A percentile compares a stretch with the other conserved stretches of the same genome.
Evolutionary conservation across 2,113 vertebrate species (phyloP).

Genomic region (Oceanites oceanicus): DNA sequence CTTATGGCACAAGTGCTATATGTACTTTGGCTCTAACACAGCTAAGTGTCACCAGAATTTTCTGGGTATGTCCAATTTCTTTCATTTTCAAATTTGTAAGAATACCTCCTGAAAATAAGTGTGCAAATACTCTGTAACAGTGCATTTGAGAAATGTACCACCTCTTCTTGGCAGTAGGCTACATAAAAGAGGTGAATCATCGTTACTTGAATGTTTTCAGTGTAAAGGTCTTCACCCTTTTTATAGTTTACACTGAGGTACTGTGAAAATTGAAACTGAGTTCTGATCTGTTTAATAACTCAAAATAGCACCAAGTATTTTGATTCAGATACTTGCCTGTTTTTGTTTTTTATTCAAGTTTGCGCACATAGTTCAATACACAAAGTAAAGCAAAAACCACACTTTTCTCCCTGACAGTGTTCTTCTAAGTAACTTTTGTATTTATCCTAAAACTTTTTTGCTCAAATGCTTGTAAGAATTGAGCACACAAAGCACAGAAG

Average conservation of each 20-base stretch:
- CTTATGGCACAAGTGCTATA: not conserved
- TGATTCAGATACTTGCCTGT: not conserved
- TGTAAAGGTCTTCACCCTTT: not conserved
- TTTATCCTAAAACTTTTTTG: not conserved
- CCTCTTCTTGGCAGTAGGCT: not conserved
- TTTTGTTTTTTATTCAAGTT: not conserved
- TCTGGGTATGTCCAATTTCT: not conserved
- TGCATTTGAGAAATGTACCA: not conserved
- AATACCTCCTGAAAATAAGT: not conserved
- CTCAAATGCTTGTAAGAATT: not conserved
- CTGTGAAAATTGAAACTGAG: not conserved
- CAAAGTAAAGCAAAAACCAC: not conserved
- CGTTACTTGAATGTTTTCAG: not conserved
- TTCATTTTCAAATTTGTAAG: not conserved
- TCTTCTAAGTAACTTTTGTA: not conserved
- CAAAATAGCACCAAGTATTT: not conserved
- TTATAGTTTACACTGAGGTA: not conserved
- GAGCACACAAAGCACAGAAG: not conserved
- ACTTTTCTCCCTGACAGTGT: not conserved
- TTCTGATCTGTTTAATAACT: not conserved
- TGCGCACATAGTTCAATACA: not conserved
- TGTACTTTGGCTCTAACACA: constrained; percentile 3
- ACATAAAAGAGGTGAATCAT: not conserved
- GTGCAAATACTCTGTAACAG: not conserved
- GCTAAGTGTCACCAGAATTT: not conserved